These are phyloP conservation scores for Indri indri DNA, from an alignment of 2,113 vertebrate genomes.

Conservation along the genomic window DNA sequence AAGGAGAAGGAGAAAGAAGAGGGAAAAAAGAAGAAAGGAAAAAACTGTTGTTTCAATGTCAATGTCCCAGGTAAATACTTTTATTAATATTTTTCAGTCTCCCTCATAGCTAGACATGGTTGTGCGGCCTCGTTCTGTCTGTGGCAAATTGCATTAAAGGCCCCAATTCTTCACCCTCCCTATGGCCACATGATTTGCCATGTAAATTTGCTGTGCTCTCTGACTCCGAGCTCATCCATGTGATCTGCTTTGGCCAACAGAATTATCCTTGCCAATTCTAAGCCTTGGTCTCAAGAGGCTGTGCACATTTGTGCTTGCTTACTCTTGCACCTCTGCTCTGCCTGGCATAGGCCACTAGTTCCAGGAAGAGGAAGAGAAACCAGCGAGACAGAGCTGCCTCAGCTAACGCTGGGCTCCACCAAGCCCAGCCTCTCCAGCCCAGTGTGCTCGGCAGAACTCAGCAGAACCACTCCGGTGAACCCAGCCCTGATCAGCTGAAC, in stretches of 20 bases:
- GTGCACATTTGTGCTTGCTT: neutral
- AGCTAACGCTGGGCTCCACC: neutral
- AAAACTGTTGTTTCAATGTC: neutral
- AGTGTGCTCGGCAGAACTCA: neutral
- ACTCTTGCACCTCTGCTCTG: neutral
- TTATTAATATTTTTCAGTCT: neutral
- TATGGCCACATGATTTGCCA: neutral
- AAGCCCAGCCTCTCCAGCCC: neutral
- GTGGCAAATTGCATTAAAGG: neutral
- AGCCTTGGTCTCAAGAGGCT: neutral
- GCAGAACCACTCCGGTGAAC: neutral
- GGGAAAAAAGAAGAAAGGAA: neutral
- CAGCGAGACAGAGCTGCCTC: neutral
- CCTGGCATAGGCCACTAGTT: neutral
- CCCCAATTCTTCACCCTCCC: neutral
- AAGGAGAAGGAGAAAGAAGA: neutral
- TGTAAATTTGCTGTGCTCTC: neutral
- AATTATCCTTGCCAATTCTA: neutral
- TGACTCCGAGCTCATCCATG: neutral
- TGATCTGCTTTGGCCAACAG: neutral
- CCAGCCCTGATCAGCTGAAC: neutral
- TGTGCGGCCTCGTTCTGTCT: neutral
- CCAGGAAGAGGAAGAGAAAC: neutral
- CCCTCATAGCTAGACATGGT: neutral
- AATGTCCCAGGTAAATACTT: neutral